Evolutionary conservation across 2,113 vertebrate species (phyloP).

Genomic region (Mus spicilegus): DNA sequence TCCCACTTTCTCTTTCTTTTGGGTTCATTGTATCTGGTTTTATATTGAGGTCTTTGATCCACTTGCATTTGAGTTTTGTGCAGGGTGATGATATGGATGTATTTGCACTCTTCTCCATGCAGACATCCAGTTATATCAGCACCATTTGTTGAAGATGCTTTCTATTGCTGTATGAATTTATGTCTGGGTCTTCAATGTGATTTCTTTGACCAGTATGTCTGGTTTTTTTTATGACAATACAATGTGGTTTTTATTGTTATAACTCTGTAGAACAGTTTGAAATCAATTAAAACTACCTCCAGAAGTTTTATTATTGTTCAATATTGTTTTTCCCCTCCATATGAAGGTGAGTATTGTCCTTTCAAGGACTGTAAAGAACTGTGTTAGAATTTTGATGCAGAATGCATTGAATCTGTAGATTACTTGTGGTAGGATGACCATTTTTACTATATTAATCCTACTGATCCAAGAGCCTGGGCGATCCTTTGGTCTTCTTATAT

Average conservation of each 20-base stretch:
- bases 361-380: neutral
- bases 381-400: neutral
- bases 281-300: too few species aligned
- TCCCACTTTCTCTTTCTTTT: too few species aligned
- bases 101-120: neutral
- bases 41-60: neutral
- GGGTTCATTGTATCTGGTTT: too few species aligned
- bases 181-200: neutral
- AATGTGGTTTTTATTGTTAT: neutral
- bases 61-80: neutral
- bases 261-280: neutral
- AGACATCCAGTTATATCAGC: neutral
- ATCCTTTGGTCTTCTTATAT: neutral
- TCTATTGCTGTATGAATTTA: neutral
- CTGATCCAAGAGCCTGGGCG: neutral
- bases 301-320: neutral
- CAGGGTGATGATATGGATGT: neutral
- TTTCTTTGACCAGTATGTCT: neutral
- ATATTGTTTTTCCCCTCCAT: neutral
- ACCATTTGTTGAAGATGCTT: neutral
- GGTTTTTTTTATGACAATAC: neutral
- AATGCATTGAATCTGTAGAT: neutral
- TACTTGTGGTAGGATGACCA: neutral
- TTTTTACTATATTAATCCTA: neutral
- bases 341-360: neutral